phyloP scores from a whole-genome alignment of 2,113 vertebrate species.

The Phyllostomus hastatus region DNA sequence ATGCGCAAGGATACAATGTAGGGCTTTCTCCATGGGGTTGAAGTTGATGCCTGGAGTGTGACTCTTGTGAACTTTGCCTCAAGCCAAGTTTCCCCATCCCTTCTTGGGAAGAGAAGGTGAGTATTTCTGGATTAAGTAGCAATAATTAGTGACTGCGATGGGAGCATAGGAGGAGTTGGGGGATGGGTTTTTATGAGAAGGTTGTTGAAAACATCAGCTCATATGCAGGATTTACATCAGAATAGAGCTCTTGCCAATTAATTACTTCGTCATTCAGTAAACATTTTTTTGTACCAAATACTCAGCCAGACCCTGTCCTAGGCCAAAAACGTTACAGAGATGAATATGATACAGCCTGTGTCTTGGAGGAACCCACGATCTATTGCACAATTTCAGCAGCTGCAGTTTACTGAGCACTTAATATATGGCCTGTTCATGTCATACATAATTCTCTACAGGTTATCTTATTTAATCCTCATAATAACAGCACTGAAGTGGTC shows the following conservation, averaged over 20 bases:
- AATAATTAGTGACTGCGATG: neutral
- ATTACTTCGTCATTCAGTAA: constrained; percentile 13
- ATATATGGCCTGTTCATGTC: neutral
- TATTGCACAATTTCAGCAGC: neutral
- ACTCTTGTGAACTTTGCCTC: neutral
- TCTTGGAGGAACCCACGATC: neutral
- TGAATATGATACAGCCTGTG: neutral
- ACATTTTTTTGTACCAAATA: constrained; percentile 1
- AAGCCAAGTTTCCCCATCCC: neutral
- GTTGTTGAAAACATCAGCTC: neutral
- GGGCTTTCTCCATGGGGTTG: neutral
- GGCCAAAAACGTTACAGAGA: neutral
- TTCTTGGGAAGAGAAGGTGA: neutral
- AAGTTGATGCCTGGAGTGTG: neutral
- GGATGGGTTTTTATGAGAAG: neutral
- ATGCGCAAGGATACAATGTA: neutral
- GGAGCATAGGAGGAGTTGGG: neutral
- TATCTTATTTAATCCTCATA: neutral
- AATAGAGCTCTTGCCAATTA: neutral
- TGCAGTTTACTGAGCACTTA: neutral
- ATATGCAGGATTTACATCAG: neutral
- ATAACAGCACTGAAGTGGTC: neutral
- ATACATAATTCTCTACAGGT: neutral
- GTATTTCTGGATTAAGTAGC: neutral
- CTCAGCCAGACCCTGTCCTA: neutral